A percentile compares a stretch with the other conserved stretches of the same genome.
Evolutionary conservation across 2,888 invertebrate genomes (phyloP).

Genomic region (Sussaba pulchella): DNA sequence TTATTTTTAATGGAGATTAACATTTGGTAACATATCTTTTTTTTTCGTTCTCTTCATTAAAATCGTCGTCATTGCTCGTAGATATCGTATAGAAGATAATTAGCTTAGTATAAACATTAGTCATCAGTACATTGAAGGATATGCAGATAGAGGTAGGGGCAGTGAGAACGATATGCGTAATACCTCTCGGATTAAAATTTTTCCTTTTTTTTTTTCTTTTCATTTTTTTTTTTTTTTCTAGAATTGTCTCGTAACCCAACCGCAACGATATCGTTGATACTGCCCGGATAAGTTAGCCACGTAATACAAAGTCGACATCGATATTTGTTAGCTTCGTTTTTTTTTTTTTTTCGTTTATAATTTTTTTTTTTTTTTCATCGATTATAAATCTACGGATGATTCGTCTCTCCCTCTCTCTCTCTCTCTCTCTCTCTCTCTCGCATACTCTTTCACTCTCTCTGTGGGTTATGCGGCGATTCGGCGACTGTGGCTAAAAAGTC

Average conservation of each 20-base stretch:
- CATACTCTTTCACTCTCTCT: neutral
- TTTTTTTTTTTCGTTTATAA: conserved; percentile 8
- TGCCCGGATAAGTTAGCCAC: conserved; percentile 75
- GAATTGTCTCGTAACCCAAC: conserved; percentile 51
- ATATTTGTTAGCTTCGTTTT: conserved; percentile 60
- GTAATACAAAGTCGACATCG: conserved; percentile 75
- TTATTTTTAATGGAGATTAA: conserved; percentile 31
- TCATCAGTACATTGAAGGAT: conserved; percentile 83
- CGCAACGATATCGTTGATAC: conserved; percentile 76
- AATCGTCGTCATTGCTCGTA: conserved; percentile 68
- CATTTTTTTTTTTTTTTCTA: conserved; percentile 46
- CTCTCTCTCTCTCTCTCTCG: neutral
- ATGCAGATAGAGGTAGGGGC: conserved; percentile 81
- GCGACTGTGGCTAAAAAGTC: conserved; percentile 41
- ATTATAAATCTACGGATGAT: conserved; percentile 58
- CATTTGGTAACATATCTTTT: conserved; percentile 21
- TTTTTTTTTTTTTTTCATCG: conserved; percentile 34
- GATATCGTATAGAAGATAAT: conserved; percentile 81
- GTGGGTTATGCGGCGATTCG: conserved; percentile 36
- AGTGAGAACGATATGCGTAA: conserved; percentile 79
- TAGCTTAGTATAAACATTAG: conserved; percentile 82
- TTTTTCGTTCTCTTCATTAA: conserved; percentile 14
- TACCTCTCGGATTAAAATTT: conserved; percentile 42
- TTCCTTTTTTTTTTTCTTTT: conserved; percentile 20
- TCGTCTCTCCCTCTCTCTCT: conserved; percentile 1